These are phyloP conservation scores for Gymnosoma rotundatum DNA, from an alignment of 2,888 invertebrate genomes.

Conservation along the genomic window DNA sequence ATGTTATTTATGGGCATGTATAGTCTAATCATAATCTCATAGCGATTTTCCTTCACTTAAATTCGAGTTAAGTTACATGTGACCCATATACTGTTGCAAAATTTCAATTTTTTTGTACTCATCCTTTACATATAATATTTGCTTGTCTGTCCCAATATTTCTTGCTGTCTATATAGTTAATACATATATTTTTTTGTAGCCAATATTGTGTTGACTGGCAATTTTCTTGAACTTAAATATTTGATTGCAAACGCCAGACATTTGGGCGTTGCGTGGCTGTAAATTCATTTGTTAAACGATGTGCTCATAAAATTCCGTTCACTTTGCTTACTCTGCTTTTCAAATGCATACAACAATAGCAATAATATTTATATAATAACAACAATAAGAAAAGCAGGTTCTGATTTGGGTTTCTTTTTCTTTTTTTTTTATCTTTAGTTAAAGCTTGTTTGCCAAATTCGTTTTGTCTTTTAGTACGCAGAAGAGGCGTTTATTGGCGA, in stretches of 20 bases:
- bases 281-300: slow-evolving; percentile 83
- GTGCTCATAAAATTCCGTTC: slow-evolving; percentile 81
- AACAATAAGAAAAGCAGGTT: slow-evolving; percentile 53
- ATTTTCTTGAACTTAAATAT: slow-evolving; percentile 63
- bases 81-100: too few relatives aligned
- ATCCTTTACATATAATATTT: slow-evolving; percentile 40
- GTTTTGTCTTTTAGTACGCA: slow-evolving; percentile 60
- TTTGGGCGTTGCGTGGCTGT: slow-evolving; percentile 82
- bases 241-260: slow-evolving; percentile 81
- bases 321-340: slow-evolving; percentile 52
- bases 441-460: slow-evolving; percentile 63
- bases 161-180: slow-evolving; percentile 3
- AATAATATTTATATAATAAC: slow-evolving; percentile 7
- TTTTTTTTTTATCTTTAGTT: slow-evolving; percentile 15
- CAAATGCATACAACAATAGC: slow-evolving; percentile 16
- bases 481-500: slow-evolving; percentile 70
- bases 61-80: too few relatives aligned
- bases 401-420: background rate
- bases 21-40: too few relatives aligned
- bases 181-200: slow-evolving; percentile 28
- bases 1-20: too few relatives aligned
- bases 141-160: slow-evolving; percentile 17
- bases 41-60: too few relatives aligned
- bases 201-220: slow-evolving; percentile 65
- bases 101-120: slow-evolving; percentile 20